Evolutionary conservation across 2,113 vertebrate genomes (phyloP), one percentile per base, ranked within the genome.

Genomic region (Casuarius casuarius): DNA sequence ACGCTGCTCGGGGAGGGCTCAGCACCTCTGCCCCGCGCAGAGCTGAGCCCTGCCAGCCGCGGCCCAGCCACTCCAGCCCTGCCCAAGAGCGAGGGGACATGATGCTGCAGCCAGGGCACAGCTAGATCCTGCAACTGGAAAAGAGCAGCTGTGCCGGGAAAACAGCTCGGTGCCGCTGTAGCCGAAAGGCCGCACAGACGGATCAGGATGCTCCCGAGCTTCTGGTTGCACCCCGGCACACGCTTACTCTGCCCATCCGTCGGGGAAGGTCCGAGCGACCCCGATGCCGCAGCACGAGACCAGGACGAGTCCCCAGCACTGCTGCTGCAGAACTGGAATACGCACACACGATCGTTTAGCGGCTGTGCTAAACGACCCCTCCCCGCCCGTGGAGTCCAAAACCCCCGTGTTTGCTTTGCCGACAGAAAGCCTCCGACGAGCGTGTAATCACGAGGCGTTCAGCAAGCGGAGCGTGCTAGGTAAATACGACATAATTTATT

Each of bases 401-500:
- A 84, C 48, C 17, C 4, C 23, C 0, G 1, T 9, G 91, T 84
- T 94, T 81, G 82, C 18, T 85, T 4, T 76, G 92, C 78, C 29
- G 84, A 44, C 3, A 35, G 63, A 76, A 67, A 28, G 25, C 28
- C n/a, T 81, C 58, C 28, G 92, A 33, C 4, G 0, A 66, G 46
- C 0, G 3, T 0, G 19, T 6, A 78, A n/a, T 54, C 81, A 76
- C 2, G 31, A 87, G 89, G 71, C 17, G 0, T 44, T 29, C 0
- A 6, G 81, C 44, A 1, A 52, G 2, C 6, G 1, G 66, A 31
- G 23, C 11, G 25, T 11, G 84, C 78, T 75, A 26, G 29, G 87
- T 75, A 82, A 94, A 94, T 82, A 91, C n/a, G 72, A 89, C 93
- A 96, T 71, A 95, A 95, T 94, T 97, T 97, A 97, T 97, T 97